phyloP scores from a whole-genome alignment of 2,888 invertebrate genomes.

The Netelia fuscicornis region DNA sequence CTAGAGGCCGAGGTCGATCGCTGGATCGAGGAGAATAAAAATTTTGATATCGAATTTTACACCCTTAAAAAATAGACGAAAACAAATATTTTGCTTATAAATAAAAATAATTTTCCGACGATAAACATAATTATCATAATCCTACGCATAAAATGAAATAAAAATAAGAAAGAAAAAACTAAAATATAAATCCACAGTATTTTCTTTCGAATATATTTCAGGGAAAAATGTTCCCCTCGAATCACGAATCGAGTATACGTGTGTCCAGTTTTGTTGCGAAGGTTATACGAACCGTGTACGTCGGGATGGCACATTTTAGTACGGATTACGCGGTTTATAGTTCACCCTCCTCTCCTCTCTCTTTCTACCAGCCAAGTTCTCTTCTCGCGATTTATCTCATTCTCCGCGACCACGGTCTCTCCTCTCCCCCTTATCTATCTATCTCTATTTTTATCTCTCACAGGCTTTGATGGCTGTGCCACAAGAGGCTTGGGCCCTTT shows the following conservation, averaged over 20 bases:
- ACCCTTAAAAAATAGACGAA: neutral
- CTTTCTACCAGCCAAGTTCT: slow-evolving; percentile 39
- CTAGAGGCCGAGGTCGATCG: slow-evolving; percentile 88
- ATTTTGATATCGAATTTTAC: slow-evolving; percentile 86
- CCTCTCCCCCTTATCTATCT: slow-evolving; percentile 64
- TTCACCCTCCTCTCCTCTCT: slow-evolving; percentile 59
- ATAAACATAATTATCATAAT: too few relatives aligned
- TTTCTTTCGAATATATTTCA: slow-evolving; percentile 53
- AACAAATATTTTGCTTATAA: too few relatives aligned
- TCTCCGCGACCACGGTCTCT: slow-evolving; percentile 39
- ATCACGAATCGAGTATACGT: slow-evolving; percentile 27
- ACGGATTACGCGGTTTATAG: slow-evolving; percentile 82
- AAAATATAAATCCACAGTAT: neutral
- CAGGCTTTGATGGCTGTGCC: slow-evolving; percentile 54
- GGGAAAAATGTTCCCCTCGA: slow-evolving; percentile 31
- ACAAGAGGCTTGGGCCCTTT: slow-evolving; percentile 50
- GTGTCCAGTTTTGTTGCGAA: slow-evolving; percentile 54
- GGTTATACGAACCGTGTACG: slow-evolving; percentile 40
- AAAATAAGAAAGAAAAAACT: neutral
- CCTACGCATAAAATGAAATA: neutral
- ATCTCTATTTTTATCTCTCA: slow-evolving; percentile 70
- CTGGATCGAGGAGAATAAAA: slow-evolving; percentile 89
- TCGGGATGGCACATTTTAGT: slow-evolving; percentile 75
- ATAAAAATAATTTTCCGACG: too few relatives aligned
- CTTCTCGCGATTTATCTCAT: slow-evolving; percentile 63